Evolutionary conservation across 2,888 invertebrate species (phyloP).

Genomic region (Netelia melanura): DNA sequence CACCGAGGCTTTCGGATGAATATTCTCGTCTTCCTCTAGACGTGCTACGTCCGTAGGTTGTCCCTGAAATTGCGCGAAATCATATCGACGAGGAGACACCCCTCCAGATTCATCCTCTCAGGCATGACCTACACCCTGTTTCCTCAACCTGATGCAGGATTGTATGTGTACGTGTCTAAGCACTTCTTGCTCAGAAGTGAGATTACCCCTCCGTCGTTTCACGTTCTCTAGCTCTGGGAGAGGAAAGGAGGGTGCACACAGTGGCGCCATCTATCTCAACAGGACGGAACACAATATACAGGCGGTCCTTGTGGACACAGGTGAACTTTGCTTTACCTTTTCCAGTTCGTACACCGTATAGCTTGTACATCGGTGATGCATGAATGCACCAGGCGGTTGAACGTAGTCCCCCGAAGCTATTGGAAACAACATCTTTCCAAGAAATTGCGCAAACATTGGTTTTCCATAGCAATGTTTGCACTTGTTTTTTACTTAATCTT

Average conservation of each 20-base stretch:
- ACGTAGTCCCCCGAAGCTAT: constrained; percentile 40
- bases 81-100: constrained; percentile 72
- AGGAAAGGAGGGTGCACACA: constrained; percentile 19
- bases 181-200: constrained; percentile 45
- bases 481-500: constrained; percentile 15
- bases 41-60: constrained; percentile 58
- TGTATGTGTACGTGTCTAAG: constrained; percentile 1
- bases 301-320: constrained; percentile 62
- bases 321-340: constrained; percentile 56
- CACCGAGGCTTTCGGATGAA: constrained; percentile 58
- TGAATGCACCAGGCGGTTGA: background rate
- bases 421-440: constrained; percentile 39
- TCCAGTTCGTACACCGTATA: background rate
- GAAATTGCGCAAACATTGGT: constrained; percentile 32
- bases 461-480: constrained; percentile 35
- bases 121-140: constrained; percentile 40
- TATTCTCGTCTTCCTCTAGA: constrained; percentile 41
- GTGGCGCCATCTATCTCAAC: constrained; percentile 11
- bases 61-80: constrained; percentile 79
- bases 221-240: constrained; percentile 25
- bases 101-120: constrained; percentile 60
- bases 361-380: constrained; percentile 17
- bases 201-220: constrained; percentile 45
- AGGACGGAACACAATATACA: background rate
- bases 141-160: constrained; percentile 12